Evolutionary conservation across 2,113 vertebrate genomes (phyloP).

Genomic region (Myotis yumanensis): DNA sequence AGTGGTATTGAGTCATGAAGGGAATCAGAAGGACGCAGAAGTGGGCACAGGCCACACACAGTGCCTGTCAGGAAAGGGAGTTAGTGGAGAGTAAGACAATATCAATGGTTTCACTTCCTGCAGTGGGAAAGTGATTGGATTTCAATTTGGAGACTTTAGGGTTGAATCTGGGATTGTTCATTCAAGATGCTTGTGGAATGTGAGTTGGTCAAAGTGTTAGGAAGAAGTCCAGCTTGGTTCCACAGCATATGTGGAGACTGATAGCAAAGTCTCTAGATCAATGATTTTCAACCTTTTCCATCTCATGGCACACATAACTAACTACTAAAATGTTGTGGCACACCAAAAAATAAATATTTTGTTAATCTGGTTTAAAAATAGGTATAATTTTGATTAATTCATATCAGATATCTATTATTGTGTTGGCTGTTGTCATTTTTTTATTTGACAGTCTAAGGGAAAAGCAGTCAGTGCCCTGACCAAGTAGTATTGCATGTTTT

Average conservation of each 20-base stretch:
- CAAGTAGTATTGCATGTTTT: background rate
- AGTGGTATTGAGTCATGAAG: background rate
- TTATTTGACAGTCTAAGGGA: background rate
- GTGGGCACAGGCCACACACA: background rate
- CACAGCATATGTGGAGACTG: background rate
- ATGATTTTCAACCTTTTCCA: background rate
- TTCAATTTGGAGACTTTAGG: slow-evolving; percentile 3
- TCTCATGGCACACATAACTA: background rate
- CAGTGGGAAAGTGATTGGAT: background rate
- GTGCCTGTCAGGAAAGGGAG: background rate
- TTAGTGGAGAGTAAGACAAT: background rate
- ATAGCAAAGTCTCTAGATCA: background rate
- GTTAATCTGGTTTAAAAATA: background rate
- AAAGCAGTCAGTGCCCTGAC: background rate
- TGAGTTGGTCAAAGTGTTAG: background rate
- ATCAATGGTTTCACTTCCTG: background rate
- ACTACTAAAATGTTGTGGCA: background rate
- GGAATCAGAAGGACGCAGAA: background rate
- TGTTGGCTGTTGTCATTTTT: background rate
- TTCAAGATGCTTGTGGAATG: background rate
- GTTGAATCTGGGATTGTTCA: slow-evolving; percentile 11
- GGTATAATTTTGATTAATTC: background rate
- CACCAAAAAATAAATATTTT: background rate
- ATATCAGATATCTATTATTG: background rate
- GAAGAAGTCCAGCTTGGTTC: background rate